phyloP scores from a whole-genome alignment of 1,140 invertebrate species.

The Ooceraea biroi region DNA sequence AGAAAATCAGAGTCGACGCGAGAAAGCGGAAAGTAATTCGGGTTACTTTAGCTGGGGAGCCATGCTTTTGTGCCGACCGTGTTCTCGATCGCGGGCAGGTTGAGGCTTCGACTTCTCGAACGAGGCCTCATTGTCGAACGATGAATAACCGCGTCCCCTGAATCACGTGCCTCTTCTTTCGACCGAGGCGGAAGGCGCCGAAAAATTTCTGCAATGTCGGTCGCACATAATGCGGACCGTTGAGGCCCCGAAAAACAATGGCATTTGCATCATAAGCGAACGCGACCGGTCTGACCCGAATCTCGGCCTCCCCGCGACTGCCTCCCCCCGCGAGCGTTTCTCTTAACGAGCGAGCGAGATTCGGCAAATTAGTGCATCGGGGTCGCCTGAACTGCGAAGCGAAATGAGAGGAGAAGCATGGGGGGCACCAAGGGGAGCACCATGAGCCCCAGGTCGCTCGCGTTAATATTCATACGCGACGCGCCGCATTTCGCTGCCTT shows the following conservation, averaged over 20 bases:
- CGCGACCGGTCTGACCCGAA: slow-evolving; percentile 62
- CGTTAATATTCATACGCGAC: slow-evolving; percentile 67
- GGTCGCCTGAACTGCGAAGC: slow-evolving; percentile 48
- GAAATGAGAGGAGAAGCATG: slow-evolving; percentile 38
- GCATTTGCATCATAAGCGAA: slow-evolving; percentile 77
- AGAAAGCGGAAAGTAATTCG: slow-evolving; percentile 30
- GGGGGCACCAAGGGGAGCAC: background rate
- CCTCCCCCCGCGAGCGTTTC: slow-evolving; percentile 40
- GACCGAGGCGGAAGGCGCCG: background rate
- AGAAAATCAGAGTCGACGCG: background rate
- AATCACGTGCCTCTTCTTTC: slow-evolving; percentile 64
- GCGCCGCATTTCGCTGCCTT: background rate
- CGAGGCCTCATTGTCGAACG: slow-evolving; percentile 62
- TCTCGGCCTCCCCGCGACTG: slow-evolving; percentile 15
- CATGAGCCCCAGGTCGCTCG: slow-evolving; percentile 33
- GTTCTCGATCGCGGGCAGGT: slow-evolving; percentile 41
- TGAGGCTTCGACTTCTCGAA: slow-evolving; percentile 44
- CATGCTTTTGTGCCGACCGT: slow-evolving; percentile 20
- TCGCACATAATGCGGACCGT: slow-evolving; percentile 63
- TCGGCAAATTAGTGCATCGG: slow-evolving; percentile 77
- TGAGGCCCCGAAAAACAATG: slow-evolving; percentile 75
- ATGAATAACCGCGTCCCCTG: slow-evolving; percentile 74
- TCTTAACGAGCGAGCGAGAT: slow-evolving; percentile 71
- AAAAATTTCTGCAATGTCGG: slow-evolving; percentile 66
- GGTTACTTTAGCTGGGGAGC: slow-evolving; percentile 27